These are phyloP conservation scores for Lerista edwardsae DNA, from an alignment of 2,797 vertebrate genomes.

Conservation along the genomic window DNA sequence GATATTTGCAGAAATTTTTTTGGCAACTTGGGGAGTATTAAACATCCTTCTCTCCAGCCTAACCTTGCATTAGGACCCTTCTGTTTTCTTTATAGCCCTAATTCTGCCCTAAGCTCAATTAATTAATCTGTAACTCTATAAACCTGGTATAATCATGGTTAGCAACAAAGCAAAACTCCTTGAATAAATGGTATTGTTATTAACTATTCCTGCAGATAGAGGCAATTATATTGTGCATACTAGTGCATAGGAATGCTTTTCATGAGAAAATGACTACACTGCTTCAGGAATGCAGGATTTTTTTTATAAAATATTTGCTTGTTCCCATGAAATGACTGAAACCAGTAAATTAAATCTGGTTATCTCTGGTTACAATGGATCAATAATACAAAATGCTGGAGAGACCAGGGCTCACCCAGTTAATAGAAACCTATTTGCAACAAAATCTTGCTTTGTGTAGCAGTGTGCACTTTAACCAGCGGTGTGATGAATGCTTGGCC, in stretches of 20 bases:
- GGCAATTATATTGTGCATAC: neutral
- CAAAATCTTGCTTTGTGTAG: constrained; percentile 8
- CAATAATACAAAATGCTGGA: neutral
- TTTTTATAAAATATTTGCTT: neutral
- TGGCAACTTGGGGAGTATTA: neutral
- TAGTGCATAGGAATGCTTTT: neutral
- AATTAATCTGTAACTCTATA: neutral
- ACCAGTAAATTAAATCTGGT: neutral
- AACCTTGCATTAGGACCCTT: neutral
- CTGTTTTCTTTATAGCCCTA: neutral
- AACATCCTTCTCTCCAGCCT: neutral
- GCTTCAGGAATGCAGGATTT: neutral
- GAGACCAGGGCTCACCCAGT: neutral
- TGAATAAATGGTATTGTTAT: too few relatives aligned
- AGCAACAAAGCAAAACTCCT: too few relatives aligned
- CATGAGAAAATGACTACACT: neutral
- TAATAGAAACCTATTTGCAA: constrained; percentile 6
- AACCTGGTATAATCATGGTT: neutral
- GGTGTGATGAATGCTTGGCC: neutral
- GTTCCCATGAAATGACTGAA: neutral
- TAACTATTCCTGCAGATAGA: too few relatives aligned
- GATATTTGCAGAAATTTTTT: neutral
- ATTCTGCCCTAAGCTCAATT: neutral
- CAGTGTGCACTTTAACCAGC: constrained; percentile 4
- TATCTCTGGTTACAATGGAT: neutral